A percentile compares a stretch with the other conserved stretches of the same genome.
Conservation (phyloP, 2,888 invertebrate species). For the Incurvaria masculella region DNA sequence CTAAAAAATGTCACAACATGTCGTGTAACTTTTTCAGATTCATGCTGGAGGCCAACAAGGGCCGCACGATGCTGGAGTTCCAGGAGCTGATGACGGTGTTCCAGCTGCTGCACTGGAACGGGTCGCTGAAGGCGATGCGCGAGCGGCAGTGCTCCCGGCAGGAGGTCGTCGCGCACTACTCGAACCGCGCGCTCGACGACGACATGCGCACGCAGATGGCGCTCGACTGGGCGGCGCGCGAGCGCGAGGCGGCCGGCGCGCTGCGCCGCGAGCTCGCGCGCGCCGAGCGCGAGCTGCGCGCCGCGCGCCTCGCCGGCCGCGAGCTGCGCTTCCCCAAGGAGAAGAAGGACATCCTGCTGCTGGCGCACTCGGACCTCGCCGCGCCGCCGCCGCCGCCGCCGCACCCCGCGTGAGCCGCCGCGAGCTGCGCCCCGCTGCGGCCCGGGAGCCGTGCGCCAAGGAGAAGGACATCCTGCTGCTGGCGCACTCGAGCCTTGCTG, state of each 20-base stretch:
- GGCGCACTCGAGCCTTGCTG: slow-evolving; percentile 77
- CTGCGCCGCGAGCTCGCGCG: slow-evolving; percentile 81
- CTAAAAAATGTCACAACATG: too few species aligned
- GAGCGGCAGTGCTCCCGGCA: slow-evolving; percentile 93
- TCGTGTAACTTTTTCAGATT: slow-evolving; percentile 44
- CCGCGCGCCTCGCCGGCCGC: slow-evolving; percentile 81
- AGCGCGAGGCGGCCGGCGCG: slow-evolving; percentile 71
- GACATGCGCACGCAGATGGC: slow-evolving; percentile 97
- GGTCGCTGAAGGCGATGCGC: slow-evolving; percentile 92
- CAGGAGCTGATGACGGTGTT: slow-evolving; percentile 98
- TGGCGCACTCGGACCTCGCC: slow-evolving; percentile 81
- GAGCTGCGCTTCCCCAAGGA: slow-evolving; percentile 94
- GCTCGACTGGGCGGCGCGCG: slow-evolving; percentile 88
- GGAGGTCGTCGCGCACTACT: slow-evolving; percentile 91
- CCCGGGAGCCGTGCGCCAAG: too few species aligned
- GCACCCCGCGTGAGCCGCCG: slow-evolving; percentile 40
- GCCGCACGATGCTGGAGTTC: slow-evolving; percentile 93
- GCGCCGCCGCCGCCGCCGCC: slow-evolving; percentile 35
- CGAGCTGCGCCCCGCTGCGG: slow-evolving; percentile 20
- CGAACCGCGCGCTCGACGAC: slow-evolving; percentile 87
- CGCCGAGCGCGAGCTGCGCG: slow-evolving; percentile 81
- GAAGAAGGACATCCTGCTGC: slow-evolving; percentile 89
- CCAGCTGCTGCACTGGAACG: slow-evolving; percentile 94
- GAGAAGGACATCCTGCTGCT: slow-evolving; percentile 91
- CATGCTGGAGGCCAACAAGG: slow-evolving; percentile 78